Evolutionary conservation across 1,140 invertebrate species (phyloP), one percentile per base, ranked within the genome.

Genomic region (Coelopa frigida): DNA sequence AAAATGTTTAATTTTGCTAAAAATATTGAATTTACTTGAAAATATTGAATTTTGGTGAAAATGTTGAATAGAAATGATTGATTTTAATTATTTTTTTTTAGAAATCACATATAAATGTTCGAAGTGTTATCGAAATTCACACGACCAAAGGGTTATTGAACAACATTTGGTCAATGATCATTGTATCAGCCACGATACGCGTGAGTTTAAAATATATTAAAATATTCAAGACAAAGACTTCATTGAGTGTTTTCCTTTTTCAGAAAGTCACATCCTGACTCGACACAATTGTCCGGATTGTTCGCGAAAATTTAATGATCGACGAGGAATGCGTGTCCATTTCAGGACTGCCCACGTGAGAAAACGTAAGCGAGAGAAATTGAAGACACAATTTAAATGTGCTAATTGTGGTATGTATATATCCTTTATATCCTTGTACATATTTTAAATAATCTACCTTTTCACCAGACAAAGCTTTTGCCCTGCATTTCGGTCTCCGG

Each of bases 251-350:
- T n/a, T n/a, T n/a, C n/a, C n/a, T n/a, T n/a, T n/a, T n/a, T n/a
- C n/a, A n/a, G n/a, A n/a, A n/a, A n/a, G n/a, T n/a, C n/a, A n/a
- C n/a, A n/a, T n/a, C n/a, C n/a, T 32, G 23, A 32, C 26, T 1
- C 61, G 57, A 23, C 56, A 55, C 15, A 61, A 63, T 33, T 63
- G 60, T 33, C 60, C 60, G 7, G 56, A 58, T 7, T 63, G 60
- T 43, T 46, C 54, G 10, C 54, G 61, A 3, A 49, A 59, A 10
- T 63, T 63, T 20, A 63, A 58, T 36, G 60, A 63, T 49, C 56
- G 57, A 32, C 48, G 56, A 6, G 60, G 60, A 11, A 51, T 58
- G 1, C 41, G 58, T 7, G 60, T 55, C 6, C 60, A 63, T 15
- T 63, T 60, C 22, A 31, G n/a, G n/a, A n/a, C n/a, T n/a, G n/a